Percentiles rank a stretch among this genome's conserved stretches.
Evolutionary conservation across 2,113 vertebrate species (phyloP).

Genomic region (Salminus brasiliensis): DNA sequence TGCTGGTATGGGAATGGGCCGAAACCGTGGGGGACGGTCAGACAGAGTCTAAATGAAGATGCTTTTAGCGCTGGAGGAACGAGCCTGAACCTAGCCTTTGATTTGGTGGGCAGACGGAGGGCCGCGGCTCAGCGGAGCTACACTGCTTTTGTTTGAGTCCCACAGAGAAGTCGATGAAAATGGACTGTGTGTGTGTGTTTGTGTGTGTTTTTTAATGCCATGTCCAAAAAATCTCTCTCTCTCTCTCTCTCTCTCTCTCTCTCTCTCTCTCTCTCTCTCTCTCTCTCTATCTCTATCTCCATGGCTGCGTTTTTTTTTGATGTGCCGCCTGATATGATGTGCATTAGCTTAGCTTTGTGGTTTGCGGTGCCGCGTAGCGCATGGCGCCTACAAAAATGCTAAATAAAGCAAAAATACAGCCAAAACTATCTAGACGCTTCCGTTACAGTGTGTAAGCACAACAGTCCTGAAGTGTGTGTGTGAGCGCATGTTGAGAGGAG

Average conservation of each 20-base stretch:
- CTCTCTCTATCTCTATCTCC: neutral
- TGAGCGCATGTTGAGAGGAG: too few species aligned
- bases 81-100: constrained; percentile 8
- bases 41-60: constrained; percentile 9
- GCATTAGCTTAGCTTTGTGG: neutral
- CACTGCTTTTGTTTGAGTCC: constrained; percentile 27
- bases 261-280: neutral
- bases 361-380: neutral
- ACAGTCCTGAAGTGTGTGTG: neutral
- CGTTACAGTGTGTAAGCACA: neutral
- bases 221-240: constrained; percentile 16
- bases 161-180: constrained; percentile 44
- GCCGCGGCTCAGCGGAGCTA: neutral
- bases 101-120: neutral
- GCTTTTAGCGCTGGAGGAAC: constrained; percentile 28
- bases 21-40: neutral
- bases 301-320: neutral
- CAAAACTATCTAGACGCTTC: neutral
- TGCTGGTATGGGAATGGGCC: neutral
- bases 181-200: constrained; percentile 21
- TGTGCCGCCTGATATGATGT: constrained; percentile 13
- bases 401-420: neutral
- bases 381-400: neutral
- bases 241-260: neutral
- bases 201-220: neutral